Evolutionary conservation across 2,113 vertebrate genomes (phyloP).

Genomic region (Cranoglanis bouderius): DNA sequence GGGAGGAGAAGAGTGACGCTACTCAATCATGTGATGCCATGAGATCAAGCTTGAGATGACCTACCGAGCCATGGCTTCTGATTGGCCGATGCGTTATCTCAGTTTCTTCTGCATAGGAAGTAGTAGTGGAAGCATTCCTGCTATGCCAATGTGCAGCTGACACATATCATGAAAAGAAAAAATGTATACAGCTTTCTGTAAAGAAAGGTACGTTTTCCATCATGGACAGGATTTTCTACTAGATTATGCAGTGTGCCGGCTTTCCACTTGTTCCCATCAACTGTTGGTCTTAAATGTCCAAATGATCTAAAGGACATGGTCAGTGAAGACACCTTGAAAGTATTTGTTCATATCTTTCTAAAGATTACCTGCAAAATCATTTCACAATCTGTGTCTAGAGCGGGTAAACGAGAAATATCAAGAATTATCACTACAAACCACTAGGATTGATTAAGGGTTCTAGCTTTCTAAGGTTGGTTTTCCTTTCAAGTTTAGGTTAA

Average conservation of each 20-base stretch:
- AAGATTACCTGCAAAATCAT: background rate
- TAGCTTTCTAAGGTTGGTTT: background rate
- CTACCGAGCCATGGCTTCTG: constrained; percentile 22
- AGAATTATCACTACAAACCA: background rate
- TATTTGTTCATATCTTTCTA: background rate
- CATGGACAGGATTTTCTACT: background rate
- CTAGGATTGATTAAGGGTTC: background rate
- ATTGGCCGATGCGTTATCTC: constrained; percentile 23
- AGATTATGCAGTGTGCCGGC: background rate
- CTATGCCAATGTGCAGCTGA: background rate
- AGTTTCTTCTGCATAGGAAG: background rate
- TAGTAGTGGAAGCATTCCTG: background rate
- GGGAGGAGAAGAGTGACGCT: constrained; percentile 16
- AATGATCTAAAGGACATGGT: background rate
- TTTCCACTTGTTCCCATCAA: background rate
- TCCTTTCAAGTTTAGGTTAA: background rate
- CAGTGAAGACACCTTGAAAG: background rate
- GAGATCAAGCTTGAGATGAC: constrained; percentile 47
- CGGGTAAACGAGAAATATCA: background rate
- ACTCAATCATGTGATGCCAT: constrained; percentile 31
- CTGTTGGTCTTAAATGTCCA: background rate
- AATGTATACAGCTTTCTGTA: background rate
- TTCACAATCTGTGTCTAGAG: background rate
- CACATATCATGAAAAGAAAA: background rate
- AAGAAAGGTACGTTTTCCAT: background rate